Percentiles rank a stretch among this genome's conserved stretches.
phyloP scores from a whole-genome alignment of 2,888 invertebrate genomes.

The Axea sp. region DNA sequence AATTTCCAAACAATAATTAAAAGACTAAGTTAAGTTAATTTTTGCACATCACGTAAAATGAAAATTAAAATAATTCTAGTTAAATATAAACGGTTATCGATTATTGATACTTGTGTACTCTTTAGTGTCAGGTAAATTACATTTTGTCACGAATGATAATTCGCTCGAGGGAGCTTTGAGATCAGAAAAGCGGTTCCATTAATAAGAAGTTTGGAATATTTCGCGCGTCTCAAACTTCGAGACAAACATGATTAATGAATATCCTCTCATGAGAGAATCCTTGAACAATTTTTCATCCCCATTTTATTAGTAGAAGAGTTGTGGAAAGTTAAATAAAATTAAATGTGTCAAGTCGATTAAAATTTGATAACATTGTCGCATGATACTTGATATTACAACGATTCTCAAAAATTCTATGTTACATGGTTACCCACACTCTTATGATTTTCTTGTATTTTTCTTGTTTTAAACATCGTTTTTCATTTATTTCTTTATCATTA shows the following conservation, averaged over 20 bases:
- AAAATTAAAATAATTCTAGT: slow-evolving; percentile 12
- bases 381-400: no score
- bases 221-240: slow-evolving; percentile 26
- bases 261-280: slow-evolving; percentile 15
- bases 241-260: slow-evolving; percentile 42
- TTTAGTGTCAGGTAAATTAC: slow-evolving; percentile 20
- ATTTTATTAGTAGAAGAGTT: slow-evolving; percentile 18
- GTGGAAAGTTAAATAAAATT: slow-evolving; percentile 23
- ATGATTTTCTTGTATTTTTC: no score
- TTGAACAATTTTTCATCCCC: slow-evolving; percentile 35
- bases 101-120: slow-evolving; percentile 22
- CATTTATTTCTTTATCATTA: no score
- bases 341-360: no score
- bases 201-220: slow-evolving; percentile 43
- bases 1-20: no score
- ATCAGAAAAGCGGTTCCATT: slow-evolving; percentile 31
- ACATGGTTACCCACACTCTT: no score
- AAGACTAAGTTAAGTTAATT: no score
- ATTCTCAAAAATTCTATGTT: no score
- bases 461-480: no score
- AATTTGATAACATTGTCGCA: no score
- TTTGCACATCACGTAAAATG: no score
- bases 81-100: slow-evolving; percentile 17
- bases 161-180: slow-evolving; percentile 5
- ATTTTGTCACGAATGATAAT: slow-evolving; percentile 37